phyloP scores from a whole-genome alignment of 2,888 invertebrate genomes.

The Chromoteleia sp. region DNA sequence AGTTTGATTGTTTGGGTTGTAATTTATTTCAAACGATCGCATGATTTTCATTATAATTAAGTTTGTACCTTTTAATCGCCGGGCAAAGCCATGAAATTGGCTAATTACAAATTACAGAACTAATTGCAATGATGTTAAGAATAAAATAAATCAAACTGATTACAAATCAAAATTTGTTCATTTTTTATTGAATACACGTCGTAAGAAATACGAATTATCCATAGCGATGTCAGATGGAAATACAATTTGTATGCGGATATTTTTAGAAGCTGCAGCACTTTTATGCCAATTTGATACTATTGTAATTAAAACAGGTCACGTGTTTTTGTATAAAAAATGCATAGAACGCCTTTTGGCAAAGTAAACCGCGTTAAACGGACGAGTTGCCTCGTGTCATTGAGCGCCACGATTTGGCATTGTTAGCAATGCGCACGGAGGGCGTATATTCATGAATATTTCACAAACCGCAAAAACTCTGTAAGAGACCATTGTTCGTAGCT shows the following conservation, averaged over 20 bases:
- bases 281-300: too few species aligned
- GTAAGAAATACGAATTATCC: too few species aligned
- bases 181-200: too few species aligned
- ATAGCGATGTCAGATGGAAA: too few species aligned
- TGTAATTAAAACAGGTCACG: too few species aligned
- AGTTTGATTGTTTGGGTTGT: conserved; percentile 27
- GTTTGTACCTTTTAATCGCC: not conserved
- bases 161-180: too few species aligned
- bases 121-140: not conserved
- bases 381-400: conserved; percentile 36
- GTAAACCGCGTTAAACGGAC: conserved; percentile 41
- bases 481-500: conserved; percentile 58
- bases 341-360: conserved; percentile 23
- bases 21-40: conserved; percentile 23
- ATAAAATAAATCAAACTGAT: too few species aligned
- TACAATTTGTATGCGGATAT: too few species aligned
- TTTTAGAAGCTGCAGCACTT: too few species aligned
- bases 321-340: too few species aligned
- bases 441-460: conserved; percentile 65
- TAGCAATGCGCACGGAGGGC: conserved; percentile 40
- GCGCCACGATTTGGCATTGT: conserved; percentile 59
- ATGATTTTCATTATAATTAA: conserved; percentile 6
- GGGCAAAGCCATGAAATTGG: not conserved
- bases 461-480: conserved; percentile 53
- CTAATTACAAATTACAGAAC: not conserved